Conservation (phyloP, 2,888 invertebrate genomes). For the Marronus borbonicus region DNA sequence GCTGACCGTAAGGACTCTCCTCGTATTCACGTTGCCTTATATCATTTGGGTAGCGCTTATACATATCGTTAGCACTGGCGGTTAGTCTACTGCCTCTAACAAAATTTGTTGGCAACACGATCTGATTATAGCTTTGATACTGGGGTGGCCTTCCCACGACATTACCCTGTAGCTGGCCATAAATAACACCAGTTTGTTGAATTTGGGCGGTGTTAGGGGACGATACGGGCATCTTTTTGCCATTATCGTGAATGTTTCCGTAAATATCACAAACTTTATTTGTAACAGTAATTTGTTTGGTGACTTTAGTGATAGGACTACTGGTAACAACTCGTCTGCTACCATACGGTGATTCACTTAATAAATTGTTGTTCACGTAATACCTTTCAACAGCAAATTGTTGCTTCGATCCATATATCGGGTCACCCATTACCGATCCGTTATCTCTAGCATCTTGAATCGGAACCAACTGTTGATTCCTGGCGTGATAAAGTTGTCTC, state of each 20-base stretch:
- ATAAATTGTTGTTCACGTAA: slow-evolving; percentile 24
- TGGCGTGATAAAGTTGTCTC: slow-evolving; percentile 16
- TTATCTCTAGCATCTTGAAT: slow-evolving; percentile 29
- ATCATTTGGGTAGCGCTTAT: slow-evolving; percentile 58
- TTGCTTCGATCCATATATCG: slow-evolving; percentile 47
- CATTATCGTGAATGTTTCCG: slow-evolving; percentile 68
- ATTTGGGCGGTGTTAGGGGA: slow-evolving; percentile 55
- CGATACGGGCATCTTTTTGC: slow-evolving; percentile 53
- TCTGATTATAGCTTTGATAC: slow-evolving; percentile 60
- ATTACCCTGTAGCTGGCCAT: slow-evolving; percentile 65
- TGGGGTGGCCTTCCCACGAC: slow-evolving; percentile 56
- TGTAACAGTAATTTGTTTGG: slow-evolving; percentile 63
- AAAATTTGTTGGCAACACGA: slow-evolving; percentile 59
- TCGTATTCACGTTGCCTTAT: slow-evolving; percentile 51
- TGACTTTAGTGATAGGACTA: slow-evolving; percentile 31
- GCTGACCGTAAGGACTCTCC: slow-evolving; percentile 18
- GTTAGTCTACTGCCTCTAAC: slow-evolving; percentile 67
- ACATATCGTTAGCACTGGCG: slow-evolving; percentile 69
- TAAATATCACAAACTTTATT: slow-evolving; percentile 69
- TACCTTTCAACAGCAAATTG: slow-evolving; percentile 24
- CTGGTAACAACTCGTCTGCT: slow-evolving; percentile 42
- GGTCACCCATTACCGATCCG: slow-evolving; percentile 29
- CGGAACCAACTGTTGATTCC: slow-evolving; percentile 25
- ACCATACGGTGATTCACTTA: slow-evolving; percentile 53
- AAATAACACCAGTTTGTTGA: slow-evolving; percentile 64